A percentile compares a stretch with the other conserved stretches of the same genome.
Conservation (phyloP, 2,797 vertebrate genomes). For the Clarias platycephalus region DNA sequence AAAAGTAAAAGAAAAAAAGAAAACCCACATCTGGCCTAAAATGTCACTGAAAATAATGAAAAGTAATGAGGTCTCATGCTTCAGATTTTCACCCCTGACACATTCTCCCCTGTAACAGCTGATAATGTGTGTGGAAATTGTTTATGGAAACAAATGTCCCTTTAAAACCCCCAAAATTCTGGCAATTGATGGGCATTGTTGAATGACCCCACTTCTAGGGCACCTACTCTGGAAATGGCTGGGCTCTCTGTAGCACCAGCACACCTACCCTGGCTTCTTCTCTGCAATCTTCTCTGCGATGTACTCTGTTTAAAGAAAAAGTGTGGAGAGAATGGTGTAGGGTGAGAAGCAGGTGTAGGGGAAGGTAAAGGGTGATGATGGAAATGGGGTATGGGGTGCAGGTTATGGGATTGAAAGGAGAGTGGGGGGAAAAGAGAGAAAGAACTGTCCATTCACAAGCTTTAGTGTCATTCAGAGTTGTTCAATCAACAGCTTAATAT, state of each 20-base stretch:
- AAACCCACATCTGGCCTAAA: neutral
- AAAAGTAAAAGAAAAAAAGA: neutral
- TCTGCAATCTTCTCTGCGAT: no score
- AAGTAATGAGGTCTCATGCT: neutral
- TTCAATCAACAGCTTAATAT: no score
- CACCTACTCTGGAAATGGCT: no score
- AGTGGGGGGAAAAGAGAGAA: rapidly evolving
- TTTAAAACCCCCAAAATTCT: neutral
- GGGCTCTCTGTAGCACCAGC: no score
- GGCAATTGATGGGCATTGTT: neutral
- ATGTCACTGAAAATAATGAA: neutral
- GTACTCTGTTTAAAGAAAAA: no score
- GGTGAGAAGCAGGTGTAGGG: neutral
- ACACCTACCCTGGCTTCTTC: no score
- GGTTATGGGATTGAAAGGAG: neutral
- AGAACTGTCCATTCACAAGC: no score
- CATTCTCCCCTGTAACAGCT: neutral
- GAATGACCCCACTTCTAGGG: neutral
- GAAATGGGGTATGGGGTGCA: neutral
- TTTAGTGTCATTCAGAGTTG: no score
- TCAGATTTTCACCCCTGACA: neutral
- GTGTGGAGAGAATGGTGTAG: neutral
- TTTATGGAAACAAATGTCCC: neutral
- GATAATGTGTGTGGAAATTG: neutral
- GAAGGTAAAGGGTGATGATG: neutral